phyloP scores from a whole-genome alignment of 1,140 invertebrate genomes.

The Tigriopus japonicus region DNA sequence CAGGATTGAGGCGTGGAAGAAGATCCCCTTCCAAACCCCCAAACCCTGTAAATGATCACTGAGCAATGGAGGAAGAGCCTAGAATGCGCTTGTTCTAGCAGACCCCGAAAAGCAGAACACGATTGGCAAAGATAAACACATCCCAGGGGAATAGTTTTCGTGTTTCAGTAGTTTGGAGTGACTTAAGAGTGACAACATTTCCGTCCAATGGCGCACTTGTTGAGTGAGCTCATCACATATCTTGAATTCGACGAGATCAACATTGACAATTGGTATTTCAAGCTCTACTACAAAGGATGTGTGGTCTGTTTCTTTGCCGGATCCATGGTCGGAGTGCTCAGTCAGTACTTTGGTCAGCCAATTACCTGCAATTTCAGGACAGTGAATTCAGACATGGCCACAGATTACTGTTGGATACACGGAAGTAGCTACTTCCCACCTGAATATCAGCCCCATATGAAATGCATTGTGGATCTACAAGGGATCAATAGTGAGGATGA shows the following conservation, averaged over 20 bases:
- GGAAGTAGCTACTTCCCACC: constrained; percentile 2
- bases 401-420: constrained; percentile 13
- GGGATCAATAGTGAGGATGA: neutral
- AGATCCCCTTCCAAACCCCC: too few species aligned
- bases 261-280: constrained; percentile 15
- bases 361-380: constrained; percentile 12
- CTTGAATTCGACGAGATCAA: constrained; percentile 13
- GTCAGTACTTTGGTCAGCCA: constrained; percentile 13
- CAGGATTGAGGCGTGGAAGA: too few species aligned
- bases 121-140: too few species aligned
- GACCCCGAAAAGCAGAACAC: too few species aligned
- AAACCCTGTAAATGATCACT: too few species aligned
- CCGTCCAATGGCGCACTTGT: constrained; percentile 8
- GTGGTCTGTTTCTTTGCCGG: constrained; percentile 1
- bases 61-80: too few species aligned
- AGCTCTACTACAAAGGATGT: constrained; percentile 9
- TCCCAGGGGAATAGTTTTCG: too few species aligned
- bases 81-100: too few species aligned
- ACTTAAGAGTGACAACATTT: too few species aligned
- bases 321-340: constrained; percentile 1
- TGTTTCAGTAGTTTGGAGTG: too few species aligned
- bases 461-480: constrained; percentile 12
- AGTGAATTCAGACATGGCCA: constrained; percentile 3
- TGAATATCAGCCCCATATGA: constrained; percentile 11
- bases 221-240: constrained; percentile 7